Base-by-base conservation (phyloP, 2,113 vertebrate species). In the Corvus cornix region DNA sequence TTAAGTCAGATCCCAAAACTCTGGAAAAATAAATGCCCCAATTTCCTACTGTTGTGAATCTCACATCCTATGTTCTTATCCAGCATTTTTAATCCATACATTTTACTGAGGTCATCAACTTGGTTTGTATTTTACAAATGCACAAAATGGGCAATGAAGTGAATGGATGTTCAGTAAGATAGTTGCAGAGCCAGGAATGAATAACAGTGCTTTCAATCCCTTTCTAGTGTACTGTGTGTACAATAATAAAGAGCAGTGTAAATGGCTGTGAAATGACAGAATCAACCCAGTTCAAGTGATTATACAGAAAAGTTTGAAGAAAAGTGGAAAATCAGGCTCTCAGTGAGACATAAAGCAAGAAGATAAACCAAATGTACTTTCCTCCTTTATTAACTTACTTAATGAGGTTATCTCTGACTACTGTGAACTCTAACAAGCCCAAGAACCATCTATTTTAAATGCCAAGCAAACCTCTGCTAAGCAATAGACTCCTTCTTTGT, bases 371-470 rank as follows among this genome's bases (percentile, higher is more conserved):
- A 90, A 91, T 85, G 35, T 41, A 91, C 48, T 41, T 94, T 94
- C 48, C 53, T 91, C 49, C 43, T 67, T 91, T 93, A 96, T 89
- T 91, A 93, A 77, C 79, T 92, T 88, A 62, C 49, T 83, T 87
- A 90, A 93, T 83, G 59, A 89, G 37, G 64, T 93, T 95, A 84
- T 59, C 70, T 70, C 72, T 82, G 63, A 92, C 81, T 94, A 95
- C 96, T 82, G 93, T 60, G 80, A 93, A 95, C 89, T 90, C 90
- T 87, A 77, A 95, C 1, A 17, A 86, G 94, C 95, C 56, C 67
- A 74, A 83, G 59, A 91, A 77, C 43, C 43, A 80, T 44, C 76
- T 94, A 85, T 84, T 93, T 95, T 94, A 95, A 91, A 91, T 91
- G 72, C 59, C 86, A 93, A 90, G 91, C 56, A 85, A 90, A 85